phyloP scores from a whole-genome alignment of 2,888 invertebrate species.

The Lumbricus terrestris region DNA sequence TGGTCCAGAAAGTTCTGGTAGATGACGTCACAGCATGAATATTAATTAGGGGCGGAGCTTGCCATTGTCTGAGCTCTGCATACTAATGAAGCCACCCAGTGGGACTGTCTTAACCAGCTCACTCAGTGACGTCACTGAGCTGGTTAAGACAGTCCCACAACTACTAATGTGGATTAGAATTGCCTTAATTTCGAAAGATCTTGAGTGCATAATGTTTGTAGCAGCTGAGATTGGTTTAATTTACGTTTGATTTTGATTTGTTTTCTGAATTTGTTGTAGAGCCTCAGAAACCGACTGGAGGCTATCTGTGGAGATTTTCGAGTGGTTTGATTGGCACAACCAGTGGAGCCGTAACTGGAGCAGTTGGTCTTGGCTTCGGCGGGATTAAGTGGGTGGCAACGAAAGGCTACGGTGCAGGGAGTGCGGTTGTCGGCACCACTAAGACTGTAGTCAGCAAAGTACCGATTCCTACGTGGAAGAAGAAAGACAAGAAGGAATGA shows the following conservation, averaged over 20 bases:
- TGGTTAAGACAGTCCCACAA: too few species aligned
- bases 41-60: too few species aligned
- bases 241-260: not conserved
- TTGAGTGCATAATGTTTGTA: not conserved
- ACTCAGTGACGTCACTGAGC: too few species aligned
- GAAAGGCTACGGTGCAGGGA: slow-evolving; percentile 52
- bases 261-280: not conserved
- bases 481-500: slow-evolving; percentile 55
- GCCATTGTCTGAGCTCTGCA: too few species aligned
- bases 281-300: slow-evolving; percentile 25
- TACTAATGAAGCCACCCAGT: too few species aligned
- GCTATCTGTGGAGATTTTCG: slow-evolving; percentile 52
- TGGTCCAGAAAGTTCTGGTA: too few species aligned
- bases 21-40: too few species aligned
- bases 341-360: slow-evolving; percentile 43
- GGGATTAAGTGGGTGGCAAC: slow-evolving; percentile 56
- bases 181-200: not conserved
- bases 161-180: not conserved
- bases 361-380: slow-evolving; percentile 45
- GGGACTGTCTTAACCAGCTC: too few species aligned
- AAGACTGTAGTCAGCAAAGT: slow-evolving; percentile 44
- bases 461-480: slow-evolving; percentile 42
- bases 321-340: slow-evolving; percentile 48
- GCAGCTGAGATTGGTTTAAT: not conserved
- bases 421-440: slow-evolving; percentile 42